Evolutionary conservation across 2,113 vertebrate genomes (phyloP).

Genomic region (Steatornis caripensis): DNA sequence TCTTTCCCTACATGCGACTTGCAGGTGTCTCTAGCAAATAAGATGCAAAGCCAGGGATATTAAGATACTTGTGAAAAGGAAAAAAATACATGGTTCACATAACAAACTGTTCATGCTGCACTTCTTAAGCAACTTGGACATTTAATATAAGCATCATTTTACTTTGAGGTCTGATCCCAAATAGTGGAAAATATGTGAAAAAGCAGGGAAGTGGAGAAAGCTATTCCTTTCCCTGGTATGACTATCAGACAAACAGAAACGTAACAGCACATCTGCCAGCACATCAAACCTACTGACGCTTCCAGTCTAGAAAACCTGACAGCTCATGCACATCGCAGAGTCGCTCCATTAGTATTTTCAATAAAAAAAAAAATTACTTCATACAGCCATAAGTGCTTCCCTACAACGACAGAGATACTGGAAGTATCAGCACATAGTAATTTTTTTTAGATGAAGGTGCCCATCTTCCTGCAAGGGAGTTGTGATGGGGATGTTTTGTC

Average conservation of each 20-base stretch:
- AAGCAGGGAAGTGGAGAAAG: background rate
- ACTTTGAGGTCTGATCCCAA: background rate
- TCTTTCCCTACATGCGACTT: background rate
- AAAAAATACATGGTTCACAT: no score
- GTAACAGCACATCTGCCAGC: background rate
- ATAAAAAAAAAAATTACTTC: background rate
- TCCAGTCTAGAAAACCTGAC: background rate
- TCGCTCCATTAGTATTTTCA: background rate
- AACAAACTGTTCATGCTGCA: background rate
- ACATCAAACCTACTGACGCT: background rate
- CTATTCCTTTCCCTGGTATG: background rate
- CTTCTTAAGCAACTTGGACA: background rate
- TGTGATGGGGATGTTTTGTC: background rate
- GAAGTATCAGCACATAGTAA: background rate
- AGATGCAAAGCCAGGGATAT: background rate
- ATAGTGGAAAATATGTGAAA: background rate
- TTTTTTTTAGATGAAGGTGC: background rate
- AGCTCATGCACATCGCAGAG: fast-evolving
- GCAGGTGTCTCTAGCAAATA: background rate
- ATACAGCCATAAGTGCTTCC: background rate
- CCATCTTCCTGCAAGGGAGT: background rate
- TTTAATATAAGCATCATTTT: background rate
- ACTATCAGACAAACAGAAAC: background rate
- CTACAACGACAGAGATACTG: fast-evolving
- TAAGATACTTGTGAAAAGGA: background rate